These are phyloP conservation scores for Ips typographus DNA, from an alignment of 1,140 invertebrate species.

Conservation along the genomic window DNA sequence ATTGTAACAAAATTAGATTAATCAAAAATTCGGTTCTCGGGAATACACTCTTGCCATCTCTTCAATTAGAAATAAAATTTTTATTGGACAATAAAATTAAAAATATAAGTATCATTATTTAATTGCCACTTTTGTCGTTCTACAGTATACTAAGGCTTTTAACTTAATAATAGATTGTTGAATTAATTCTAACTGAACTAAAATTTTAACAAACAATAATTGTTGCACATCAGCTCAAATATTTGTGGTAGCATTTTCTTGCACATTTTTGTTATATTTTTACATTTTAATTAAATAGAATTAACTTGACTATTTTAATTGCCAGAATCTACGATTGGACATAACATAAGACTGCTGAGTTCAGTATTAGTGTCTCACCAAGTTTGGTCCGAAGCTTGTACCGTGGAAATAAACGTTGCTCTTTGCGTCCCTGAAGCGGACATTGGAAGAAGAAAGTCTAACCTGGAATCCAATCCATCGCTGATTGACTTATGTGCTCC, in stretches of 20 bases:
- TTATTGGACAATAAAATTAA: too few species aligned
- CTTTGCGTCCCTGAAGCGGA: constrained; percentile 72
- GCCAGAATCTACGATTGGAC: constrained; percentile 49
- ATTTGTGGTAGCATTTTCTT: constrained; percentile 1
- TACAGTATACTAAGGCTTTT: too few species aligned
- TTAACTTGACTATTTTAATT: constrained; percentile 12
- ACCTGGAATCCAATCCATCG: constrained; percentile 60
- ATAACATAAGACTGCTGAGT: constrained; percentile 77
- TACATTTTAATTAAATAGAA: background rate
- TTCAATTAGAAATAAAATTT: too few species aligned
- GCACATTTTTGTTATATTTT: background rate
- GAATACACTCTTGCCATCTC: background rate
- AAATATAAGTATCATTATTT: too few species aligned
- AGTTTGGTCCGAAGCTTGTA: constrained; percentile 86
- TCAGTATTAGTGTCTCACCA: constrained; percentile 87
- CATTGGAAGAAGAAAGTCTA: constrained; percentile 58
- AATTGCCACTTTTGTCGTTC: too few species aligned
- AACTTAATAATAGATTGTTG: too few species aligned
- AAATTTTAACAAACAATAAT: too few species aligned
- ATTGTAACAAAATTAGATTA: too few species aligned
- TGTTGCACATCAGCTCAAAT: too few species aligned
- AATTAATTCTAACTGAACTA: too few species aligned
- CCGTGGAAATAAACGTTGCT: constrained; percentile 83
- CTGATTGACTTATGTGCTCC: constrained; percentile 86
- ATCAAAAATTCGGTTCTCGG: background rate